phyloP scores from a whole-genome alignment of 2,888 invertebrate genomes.

The Aleiodes testaceus region DNA sequence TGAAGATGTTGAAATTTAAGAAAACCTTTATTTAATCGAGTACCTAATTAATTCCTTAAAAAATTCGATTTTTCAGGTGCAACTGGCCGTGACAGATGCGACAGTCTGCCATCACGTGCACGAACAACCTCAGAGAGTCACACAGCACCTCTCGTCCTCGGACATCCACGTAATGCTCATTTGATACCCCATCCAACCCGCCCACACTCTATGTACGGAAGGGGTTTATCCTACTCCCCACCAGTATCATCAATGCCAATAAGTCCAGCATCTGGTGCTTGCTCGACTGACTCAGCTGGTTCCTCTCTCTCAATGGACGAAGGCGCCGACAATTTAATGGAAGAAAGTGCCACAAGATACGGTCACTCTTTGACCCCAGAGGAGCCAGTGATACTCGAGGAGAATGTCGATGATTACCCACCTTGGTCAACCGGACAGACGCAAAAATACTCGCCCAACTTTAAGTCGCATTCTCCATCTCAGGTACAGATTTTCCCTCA shows the following conservation, averaged over 20 bases:
- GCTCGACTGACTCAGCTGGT: conserved; percentile 81
- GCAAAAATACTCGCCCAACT: conserved; percentile 71
- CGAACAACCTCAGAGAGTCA: conserved; percentile 79
- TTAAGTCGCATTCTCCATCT: conserved; percentile 73
- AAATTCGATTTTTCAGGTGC: conserved; percentile 63
- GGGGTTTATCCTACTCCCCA: conserved; percentile 74
- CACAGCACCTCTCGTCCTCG: conserved; percentile 64
- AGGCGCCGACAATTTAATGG: conserved; percentile 73
- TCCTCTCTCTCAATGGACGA: conserved; percentile 81
- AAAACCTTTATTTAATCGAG: background rate
- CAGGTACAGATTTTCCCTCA: conserved; percentile 62
- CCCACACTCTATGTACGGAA: conserved; percentile 73
- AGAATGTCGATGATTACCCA: conserved; percentile 77
- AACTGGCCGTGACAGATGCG: conserved; percentile 82
- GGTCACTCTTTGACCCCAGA: conserved; percentile 77
- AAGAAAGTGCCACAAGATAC: conserved; percentile 70
- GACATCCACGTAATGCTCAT: conserved; percentile 70
- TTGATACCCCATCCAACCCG: conserved; percentile 72
- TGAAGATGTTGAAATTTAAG: background rate
- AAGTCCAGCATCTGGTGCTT: conserved; percentile 77
- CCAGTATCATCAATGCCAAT: conserved; percentile 76
- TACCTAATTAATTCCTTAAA: background rate
- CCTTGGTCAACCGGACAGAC: conserved; percentile 64
- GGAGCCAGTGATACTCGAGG: conserved; percentile 79
- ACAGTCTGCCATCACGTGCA: conserved; percentile 86